Percentiles rank a stretch among this genome's conserved stretches.
These are phyloP conservation scores for Rhysida immarginata DNA, from an alignment of 1,140 invertebrate genomes.

Conservation along the genomic window DNA sequence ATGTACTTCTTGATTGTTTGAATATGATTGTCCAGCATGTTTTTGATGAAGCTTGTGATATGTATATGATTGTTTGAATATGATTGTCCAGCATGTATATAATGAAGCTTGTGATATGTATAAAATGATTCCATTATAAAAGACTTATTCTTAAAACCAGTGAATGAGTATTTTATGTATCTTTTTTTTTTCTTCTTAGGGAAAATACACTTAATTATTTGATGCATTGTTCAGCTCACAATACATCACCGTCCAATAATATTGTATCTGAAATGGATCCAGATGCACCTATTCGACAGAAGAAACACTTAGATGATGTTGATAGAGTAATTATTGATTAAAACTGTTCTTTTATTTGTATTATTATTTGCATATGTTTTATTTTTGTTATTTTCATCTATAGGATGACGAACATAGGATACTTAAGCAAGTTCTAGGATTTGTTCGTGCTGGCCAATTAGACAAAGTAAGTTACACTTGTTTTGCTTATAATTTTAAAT, in stretches of 20 bases:
- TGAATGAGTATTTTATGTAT: no score
- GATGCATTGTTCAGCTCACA: constrained; percentile 32
- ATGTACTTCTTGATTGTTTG: no score
- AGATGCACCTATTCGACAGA: constrained; percentile 70
- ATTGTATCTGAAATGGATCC: constrained; percentile 70
- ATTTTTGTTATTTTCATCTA: constrained; percentile 5
- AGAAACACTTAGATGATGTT: constrained; percentile 61
- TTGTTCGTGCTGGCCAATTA: constrained; percentile 68
- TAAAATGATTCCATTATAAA: no score
- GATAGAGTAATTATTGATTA: constrained; percentile 42
- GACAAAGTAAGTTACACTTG: constrained; percentile 40
- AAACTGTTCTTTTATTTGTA: background rate
- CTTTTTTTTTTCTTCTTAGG: constrained; percentile 21
- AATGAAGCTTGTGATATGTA: no score
- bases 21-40: no score
- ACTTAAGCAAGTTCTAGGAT: constrained; percentile 48
- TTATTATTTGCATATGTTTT: background rate
- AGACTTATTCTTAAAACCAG: no score
- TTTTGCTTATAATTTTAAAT: no score
- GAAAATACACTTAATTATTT: constrained; percentile 79
- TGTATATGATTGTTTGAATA: no score
- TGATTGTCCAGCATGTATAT: no score
- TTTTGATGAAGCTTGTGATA: no score
- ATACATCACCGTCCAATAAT: constrained; percentile 32
- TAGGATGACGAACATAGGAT: constrained; percentile 66